Conservation (phyloP, 2,113 vertebrate species). For the Pteruthius melanotis region DNA sequence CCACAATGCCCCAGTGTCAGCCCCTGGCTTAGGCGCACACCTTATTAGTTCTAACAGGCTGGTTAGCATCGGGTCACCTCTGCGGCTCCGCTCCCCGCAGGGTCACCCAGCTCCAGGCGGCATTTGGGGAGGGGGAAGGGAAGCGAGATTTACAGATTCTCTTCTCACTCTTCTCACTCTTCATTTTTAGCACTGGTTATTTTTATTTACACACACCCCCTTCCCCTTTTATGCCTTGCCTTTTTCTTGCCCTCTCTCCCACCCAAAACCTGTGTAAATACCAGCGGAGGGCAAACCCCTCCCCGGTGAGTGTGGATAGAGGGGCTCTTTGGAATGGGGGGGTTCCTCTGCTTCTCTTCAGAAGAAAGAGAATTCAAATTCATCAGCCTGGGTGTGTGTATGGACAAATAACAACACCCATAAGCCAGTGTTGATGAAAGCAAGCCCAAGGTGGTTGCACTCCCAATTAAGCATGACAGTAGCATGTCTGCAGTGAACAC, state of each 20-base stretch:
- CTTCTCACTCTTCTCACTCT: slow-evolving; percentile 49
- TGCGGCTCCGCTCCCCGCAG: slow-evolving; percentile 72
- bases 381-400: background rate
- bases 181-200: slow-evolving; percentile 56
- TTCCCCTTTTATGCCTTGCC: background rate
- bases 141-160: slow-evolving; percentile 37
- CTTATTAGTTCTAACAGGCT: slow-evolving; percentile 82
- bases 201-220: slow-evolving; percentile 55
- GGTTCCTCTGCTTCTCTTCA: slow-evolving; percentile 1
- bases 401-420: background rate
- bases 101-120: slow-evolving; percentile 74
- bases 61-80: slow-evolving; percentile 83
- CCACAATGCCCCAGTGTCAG: slow-evolving; percentile 75
- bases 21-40: slow-evolving; percentile 80
- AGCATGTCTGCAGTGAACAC: background rate
- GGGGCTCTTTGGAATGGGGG: background rate
- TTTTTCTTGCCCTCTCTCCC: background rate
- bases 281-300: background rate
- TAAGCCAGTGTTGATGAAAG: background rate
- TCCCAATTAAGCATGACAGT: background rate
- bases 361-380: slow-evolving; percentile 32
- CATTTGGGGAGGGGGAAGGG: slow-evolving; percentile 72
- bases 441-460: background rate
- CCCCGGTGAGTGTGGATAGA: background rate
- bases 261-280: background rate